Evolutionary conservation across 2,888 invertebrate genomes (phyloP), one percentile per base, ranked within the genome.

Genomic region (Clivina fossor): DNA sequence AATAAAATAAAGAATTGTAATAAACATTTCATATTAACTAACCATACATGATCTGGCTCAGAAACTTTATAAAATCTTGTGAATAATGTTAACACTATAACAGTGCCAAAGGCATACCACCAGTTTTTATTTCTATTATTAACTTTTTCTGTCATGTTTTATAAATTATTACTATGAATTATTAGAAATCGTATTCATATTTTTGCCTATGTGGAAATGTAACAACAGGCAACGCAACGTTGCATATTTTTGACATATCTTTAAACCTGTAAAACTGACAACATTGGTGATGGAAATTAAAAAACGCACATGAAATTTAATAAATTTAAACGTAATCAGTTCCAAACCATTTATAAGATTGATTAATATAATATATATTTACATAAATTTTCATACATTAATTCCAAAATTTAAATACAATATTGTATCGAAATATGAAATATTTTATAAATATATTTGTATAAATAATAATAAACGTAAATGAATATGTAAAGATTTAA

Each of bases 21-120:
- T 56, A 43, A 22, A 20, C 28, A 51, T 43, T 38, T 19, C 44
- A 22, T 48, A 38, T 49, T 33, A 60, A 73, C 80, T 80, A 81
- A 93, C 94, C 95, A 96, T 19, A 96, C 90, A 83, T 95, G 95
- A 74, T 91, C 86, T 2, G 96, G 96, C 69, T 92, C 88, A 16
- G 88, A 80, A 32, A 96, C 90, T 80, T 91, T 93, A 69, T 94
- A 88, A 73, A 90, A 91, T 66, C 95, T 79, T 7, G 93, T 93
- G 22, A 79, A 74, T 62, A 85, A 75, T 24, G 93, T 88, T 40
- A 88, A 74, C 19, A 81, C 67, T 61, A 86, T 76, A 56, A 93
- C 75, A 24, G 79, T 62, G 20, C 76, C 75, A 72, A 93, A 88
- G 32, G 82, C 70, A 0, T 81, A 61, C 86, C 86, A 88, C 87